Conservation (phyloP, 92 coral and sea anemone species). For the Parazoanthus atlanticus region DNA sequence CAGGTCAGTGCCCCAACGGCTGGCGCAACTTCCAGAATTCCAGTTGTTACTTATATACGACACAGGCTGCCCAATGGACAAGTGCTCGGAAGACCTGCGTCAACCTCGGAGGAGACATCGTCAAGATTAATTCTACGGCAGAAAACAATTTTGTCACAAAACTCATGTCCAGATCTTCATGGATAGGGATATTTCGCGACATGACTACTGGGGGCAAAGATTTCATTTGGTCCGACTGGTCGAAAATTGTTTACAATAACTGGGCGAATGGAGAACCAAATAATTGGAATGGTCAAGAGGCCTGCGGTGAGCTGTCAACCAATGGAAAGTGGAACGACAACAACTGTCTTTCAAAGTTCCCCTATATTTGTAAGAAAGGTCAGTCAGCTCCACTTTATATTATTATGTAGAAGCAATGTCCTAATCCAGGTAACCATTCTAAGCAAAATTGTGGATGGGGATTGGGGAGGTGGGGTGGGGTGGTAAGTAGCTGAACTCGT, state of each 20-base stretch:
- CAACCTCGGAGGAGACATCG: conserved; percentile 16
- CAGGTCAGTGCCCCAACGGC: conserved; percentile 33
- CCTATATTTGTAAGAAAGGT: conserved; percentile 23
- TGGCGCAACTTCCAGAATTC: conserved; percentile 32
- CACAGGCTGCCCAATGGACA: neutral
- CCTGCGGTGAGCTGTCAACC: conserved; percentile 6
- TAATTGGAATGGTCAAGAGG: conserved; percentile 11
- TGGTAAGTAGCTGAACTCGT: too few relatives aligned
- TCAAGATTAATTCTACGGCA: conserved; percentile 5
- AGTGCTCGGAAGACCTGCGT: conserved; percentile 7
- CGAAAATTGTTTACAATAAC: neutral
- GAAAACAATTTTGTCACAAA: conserved; percentile 26
- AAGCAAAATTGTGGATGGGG: too few relatives aligned
- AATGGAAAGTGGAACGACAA: conserved; percentile 31
- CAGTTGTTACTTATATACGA: neutral
- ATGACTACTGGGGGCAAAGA: conserved; percentile 17
- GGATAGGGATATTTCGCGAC: conserved; percentile 36
- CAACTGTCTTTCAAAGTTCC: conserved; percentile 1
- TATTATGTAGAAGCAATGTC: too few relatives aligned
- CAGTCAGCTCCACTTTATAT: neutral
- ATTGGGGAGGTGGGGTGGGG: too few relatives aligned
- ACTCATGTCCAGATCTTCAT: neutral
- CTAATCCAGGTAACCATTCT: too few relatives aligned
- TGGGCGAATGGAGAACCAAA: conserved; percentile 26
- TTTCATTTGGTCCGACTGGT: conserved; percentile 34